Base-by-base conservation (phyloP, 1,140 invertebrate species). In the Frieseomelitta varia region DNA sequence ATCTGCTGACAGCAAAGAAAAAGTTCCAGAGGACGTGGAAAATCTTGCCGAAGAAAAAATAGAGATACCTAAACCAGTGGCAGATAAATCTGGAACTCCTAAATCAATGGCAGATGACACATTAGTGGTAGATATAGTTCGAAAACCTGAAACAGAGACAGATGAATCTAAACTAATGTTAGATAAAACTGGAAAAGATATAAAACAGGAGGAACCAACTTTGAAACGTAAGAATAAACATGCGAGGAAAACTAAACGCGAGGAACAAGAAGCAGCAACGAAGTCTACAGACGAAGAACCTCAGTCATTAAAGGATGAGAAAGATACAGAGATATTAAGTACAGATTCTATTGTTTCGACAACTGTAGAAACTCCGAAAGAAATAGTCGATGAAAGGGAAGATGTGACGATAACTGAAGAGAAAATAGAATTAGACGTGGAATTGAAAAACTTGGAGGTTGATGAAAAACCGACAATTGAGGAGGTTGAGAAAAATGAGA, bases 181-280 rank as follows among this genome's bases (percentile, higher is more conserved):
- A 61, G 21, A 24, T 11, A 56, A 68, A 10, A 6, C 1, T 0
- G 27, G 55, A 27, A 24, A 65, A 27, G 47, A 81, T 19, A 21
- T 17, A 1, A 17, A 27, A 15, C n/a, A 21, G 39, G 47, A 76
- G 15, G 61, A 85, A 24, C 6, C 21, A 63, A 24, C 17, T 17
- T 61, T 51, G 4, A 82, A 77, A 58, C 56, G 55, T n/a, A 75
- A 81, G 53, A 69, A 6, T 12, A 78, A 79, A 55, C 65, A 84
- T 2, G 15, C 55, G 14, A 84, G 79, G 55, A 79, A 79, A 71
- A 11, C 0, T 39, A 84, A 55, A 39, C 67, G 15, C 2, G 81
- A 84, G n/a, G 67, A 79, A n/a, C 39, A 53, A 4, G 75, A 79
- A 8, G 1, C 24, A 24, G 11, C n/a, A 47, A 3, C 15, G 14